Evolutionary conservation across 2,888 invertebrate species (phyloP).

Genomic region (Mythimna loreyi): DNA sequence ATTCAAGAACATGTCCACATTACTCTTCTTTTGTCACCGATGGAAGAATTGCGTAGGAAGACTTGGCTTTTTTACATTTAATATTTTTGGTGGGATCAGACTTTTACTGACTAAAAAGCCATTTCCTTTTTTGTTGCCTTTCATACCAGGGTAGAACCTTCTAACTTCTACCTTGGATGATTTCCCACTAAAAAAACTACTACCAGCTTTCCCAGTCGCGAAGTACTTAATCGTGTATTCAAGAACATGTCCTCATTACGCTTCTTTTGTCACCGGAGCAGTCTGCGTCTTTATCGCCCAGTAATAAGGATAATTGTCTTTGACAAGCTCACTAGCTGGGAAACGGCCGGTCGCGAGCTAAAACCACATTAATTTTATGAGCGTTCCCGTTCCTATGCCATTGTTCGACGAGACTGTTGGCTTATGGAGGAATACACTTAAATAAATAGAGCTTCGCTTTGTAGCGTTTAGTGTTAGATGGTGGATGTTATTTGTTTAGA

Average conservation of each 20-base stretch:
- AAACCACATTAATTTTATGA: slow-evolving; percentile 75
- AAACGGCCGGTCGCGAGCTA: slow-evolving; percentile 57
- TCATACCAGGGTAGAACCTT: too few relatives aligned
- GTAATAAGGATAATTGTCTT: slow-evolving; percentile 72
- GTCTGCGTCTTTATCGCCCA: slow-evolving; percentile 66
- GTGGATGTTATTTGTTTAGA: slow-evolving; percentile 14
- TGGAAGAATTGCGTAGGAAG: too few relatives aligned
- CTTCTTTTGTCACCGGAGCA: slow-evolving; percentile 49
- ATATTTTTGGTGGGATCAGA: too few relatives aligned
- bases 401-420: slow-evolving; percentile 67
- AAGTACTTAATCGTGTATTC: slow-evolving; percentile 41
- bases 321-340: slow-evolving; percentile 69
- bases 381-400: slow-evolving; percentile 59
- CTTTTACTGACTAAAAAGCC: too few relatives aligned
- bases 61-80: too few relatives aligned
- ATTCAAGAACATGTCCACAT: too few relatives aligned
- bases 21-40: too few relatives aligned
- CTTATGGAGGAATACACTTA: slow-evolving; percentile 59
- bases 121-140: too few relatives aligned
- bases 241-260: slow-evolving; percentile 39
- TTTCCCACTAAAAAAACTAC: too few relatives aligned
- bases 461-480: slow-evolving; percentile 36
- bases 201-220: slow-evolving; percentile 6
- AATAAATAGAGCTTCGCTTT: slow-evolving; percentile 46
- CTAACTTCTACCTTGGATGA: too few relatives aligned